Percentiles rank a stretch among this genome's conserved stretches.
These are phyloP conservation scores for Agapornis roseicollis DNA, from an alignment of 2,113 vertebrate species.

Conservation along the genomic window DNA sequence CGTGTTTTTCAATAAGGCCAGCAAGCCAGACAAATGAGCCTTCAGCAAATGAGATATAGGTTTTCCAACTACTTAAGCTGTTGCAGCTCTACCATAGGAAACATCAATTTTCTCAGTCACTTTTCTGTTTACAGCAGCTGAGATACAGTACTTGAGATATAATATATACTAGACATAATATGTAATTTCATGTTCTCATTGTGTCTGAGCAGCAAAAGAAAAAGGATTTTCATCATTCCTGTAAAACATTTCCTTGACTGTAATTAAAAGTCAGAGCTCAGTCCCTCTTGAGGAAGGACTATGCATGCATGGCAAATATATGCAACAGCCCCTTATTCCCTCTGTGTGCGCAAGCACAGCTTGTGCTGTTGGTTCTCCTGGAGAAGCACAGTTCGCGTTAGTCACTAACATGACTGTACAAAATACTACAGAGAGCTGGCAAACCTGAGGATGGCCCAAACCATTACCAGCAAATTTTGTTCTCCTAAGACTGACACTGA, in stretches of 20 bases:
- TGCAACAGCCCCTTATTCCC: rapidly evolving
- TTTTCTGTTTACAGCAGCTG: background rate
- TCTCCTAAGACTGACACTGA: background rate
- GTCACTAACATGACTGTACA: background rate
- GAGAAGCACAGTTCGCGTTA: background rate
- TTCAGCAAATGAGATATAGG: background rate
- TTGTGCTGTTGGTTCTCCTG: background rate
- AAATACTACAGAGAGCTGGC: background rate
- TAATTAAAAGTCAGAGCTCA: background rate
- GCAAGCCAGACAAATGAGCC: background rate
- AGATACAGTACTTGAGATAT: background rate
- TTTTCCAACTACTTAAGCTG: background rate
- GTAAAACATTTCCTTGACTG: background rate
- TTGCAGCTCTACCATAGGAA: background rate
- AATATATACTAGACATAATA: background rate
- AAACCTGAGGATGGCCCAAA: background rate
- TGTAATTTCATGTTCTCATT: background rate
- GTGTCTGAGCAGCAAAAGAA: background rate
- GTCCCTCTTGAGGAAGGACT: background rate
- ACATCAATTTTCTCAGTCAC: background rate
- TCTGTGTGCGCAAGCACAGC: rapidly evolving
- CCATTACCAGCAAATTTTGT: background rate
- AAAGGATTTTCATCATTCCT: background rate
- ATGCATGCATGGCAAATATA: rapidly evolving
- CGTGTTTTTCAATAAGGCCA: background rate